Evolutionary conservation across 2,113 vertebrate genomes (phyloP).

Genomic region (Melanocharis versteri): DNA sequence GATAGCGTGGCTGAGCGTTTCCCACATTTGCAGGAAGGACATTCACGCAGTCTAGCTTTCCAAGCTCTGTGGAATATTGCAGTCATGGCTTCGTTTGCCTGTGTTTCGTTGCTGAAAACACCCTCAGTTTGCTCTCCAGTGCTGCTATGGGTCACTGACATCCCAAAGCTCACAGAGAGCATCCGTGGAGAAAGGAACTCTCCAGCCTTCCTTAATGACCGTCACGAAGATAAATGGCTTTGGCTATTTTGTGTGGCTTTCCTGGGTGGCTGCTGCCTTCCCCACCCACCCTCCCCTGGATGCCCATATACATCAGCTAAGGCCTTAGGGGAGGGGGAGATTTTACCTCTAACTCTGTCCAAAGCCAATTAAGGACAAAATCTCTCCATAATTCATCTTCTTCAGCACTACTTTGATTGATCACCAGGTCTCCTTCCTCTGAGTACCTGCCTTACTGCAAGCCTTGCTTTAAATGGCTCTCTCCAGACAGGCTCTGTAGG

Average conservation of each 20-base stretch:
- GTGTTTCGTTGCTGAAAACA: neutral
- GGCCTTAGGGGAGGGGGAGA: neutral
- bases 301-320: neutral
- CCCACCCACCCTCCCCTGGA: neutral
- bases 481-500: neutral
- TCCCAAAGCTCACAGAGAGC: neutral
- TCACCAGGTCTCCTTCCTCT: neutral
- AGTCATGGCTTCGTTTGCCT: neutral
- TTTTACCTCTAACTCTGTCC: neutral
- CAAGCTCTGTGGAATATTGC: neutral
- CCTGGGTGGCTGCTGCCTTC: neutral
- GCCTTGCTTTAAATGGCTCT: neutral
- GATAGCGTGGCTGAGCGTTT: conserved; percentile 25
- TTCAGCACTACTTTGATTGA: neutral
- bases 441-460: neutral
- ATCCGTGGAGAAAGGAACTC: neutral
- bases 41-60: neutral
- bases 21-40: conserved; percentile 17
- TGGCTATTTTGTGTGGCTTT: neutral
- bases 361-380: neutral
- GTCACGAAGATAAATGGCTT: neutral
- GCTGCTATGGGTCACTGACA: neutral
- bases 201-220: neutral
- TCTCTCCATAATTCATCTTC: neutral
- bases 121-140: neutral